phyloP scores from a whole-genome alignment of 2,113 vertebrate genomes.

The Oncorhynchus tshawytscha region DNA sequence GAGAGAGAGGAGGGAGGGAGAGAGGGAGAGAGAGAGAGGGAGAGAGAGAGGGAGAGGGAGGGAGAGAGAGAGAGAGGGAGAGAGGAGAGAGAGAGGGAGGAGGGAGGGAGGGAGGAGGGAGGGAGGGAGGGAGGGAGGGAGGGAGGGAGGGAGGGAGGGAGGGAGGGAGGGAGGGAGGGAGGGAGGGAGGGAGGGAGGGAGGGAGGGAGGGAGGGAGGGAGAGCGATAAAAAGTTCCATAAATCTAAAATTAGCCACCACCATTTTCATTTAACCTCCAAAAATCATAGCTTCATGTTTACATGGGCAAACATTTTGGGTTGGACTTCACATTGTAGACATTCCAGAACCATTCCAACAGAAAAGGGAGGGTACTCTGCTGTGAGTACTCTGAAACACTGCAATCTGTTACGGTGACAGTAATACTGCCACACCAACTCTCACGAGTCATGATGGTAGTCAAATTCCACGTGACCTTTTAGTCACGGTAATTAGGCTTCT shows the following conservation, averaged over 20 bases:
- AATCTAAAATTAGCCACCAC: neutral
- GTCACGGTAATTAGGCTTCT: no score
- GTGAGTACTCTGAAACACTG: neutral
- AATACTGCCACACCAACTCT: no score
- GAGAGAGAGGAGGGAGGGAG: neutral
- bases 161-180: no score
- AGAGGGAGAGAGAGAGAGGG: neutral
- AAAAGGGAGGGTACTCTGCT: neutral
- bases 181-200: no score
- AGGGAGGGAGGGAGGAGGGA: no score
- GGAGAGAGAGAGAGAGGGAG: constrained; percentile 10
- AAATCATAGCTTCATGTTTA: neutral
- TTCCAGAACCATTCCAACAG: neutral
- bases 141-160: no score
- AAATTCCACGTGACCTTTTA: no score
- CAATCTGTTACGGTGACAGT: neutral
- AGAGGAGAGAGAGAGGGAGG: no score
- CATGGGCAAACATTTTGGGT: neutral
- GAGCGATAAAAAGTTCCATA: neutral
- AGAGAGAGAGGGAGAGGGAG: constrained; percentile 18
- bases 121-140: no score
- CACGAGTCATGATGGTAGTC: no score
- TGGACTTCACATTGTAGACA: neutral
- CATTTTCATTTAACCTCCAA: neutral
- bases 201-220: constrained; percentile 1